Conservation (phyloP, 37 sponge, comb jelly and placozoan genomes). For the Ianthella basta region DNA sequence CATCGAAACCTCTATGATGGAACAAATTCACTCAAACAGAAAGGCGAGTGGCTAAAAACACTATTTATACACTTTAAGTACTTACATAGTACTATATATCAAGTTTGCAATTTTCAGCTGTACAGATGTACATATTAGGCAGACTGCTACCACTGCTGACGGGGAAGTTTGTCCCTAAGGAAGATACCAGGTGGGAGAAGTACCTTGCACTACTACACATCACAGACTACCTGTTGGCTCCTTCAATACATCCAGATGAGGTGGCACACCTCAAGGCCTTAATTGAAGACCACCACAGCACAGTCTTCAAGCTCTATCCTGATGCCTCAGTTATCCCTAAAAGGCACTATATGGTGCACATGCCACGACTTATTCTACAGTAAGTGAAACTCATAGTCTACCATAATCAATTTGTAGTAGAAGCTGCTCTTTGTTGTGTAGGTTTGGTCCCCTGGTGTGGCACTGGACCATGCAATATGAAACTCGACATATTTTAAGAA, state of each 20-base stretch:
- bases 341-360: constrained; percentile 36
- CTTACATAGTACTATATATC: too few relatives aligned
- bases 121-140: not conserved
- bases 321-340: constrained; percentile 16
- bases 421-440: not conserved
- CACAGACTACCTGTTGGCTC: not conserved
- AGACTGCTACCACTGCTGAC: not conserved
- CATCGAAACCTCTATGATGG: not conserved
- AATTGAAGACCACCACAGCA: too few relatives aligned
- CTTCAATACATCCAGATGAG: not conserved
- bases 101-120: not conserved
- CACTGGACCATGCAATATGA: constrained; percentile 38
- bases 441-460: constrained; percentile 28
- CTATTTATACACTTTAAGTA: too few relatives aligned
- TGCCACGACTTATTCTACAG: constrained; percentile 12
- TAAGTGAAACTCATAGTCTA: not conserved
- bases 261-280: too few relatives aligned
- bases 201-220: not conserved
- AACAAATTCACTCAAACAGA: too few relatives aligned
- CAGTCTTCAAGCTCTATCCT: constrained; percentile 10
- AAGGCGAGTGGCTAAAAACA: too few relatives aligned
- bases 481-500: constrained; percentile 27
- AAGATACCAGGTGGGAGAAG: not conserved
- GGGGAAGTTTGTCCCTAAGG: not conserved
- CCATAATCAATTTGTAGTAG: too few relatives aligned